These are phyloP conservation scores for Porites australiensis DNA, from an alignment of 64 coral and sea anemone species.

Conservation along the genomic window DNA sequence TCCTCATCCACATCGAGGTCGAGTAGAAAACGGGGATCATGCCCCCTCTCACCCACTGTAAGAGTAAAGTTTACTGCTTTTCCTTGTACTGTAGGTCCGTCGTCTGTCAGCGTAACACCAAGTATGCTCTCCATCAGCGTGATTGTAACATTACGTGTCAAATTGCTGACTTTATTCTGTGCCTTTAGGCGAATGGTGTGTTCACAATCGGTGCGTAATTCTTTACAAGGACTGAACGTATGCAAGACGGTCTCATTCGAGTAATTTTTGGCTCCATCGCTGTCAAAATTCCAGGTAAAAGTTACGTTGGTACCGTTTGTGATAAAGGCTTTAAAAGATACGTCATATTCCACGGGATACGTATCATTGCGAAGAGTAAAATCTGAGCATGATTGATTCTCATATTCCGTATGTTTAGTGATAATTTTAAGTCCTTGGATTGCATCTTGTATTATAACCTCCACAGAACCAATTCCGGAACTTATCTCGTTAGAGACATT, in stretches of 20 bases:
- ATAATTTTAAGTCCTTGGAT: slow-evolving; percentile 1
- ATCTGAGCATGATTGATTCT: background rate
- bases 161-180: slow-evolving; percentile 20
- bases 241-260: background rate
- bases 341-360: slow-evolving; percentile 19
- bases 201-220: background rate
- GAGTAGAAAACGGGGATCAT: background rate
- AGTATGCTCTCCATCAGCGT: slow-evolving; percentile 10
- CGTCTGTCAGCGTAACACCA: background rate
- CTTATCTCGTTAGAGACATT: slow-evolving; percentile 53
- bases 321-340: slow-evolving; percentile 2
- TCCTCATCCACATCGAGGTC: too few relatives aligned
- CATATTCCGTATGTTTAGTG: background rate
- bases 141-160: background rate
- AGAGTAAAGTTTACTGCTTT: background rate
- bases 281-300: slow-evolving; percentile 10
- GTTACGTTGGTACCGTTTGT: slow-evolving; percentile 55
- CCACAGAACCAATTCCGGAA: background rate
- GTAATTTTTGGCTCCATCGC: background rate
- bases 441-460: slow-evolving; percentile 42
- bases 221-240: background rate
- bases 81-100: background rate
- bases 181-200: background rate
- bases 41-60: background rate
- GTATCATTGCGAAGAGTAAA: background rate